A percentile compares a stretch with the other conserved stretches of the same genome.
These are phyloP conservation scores for Drosophila vallismaia DNA, from an alignment of 2,888 invertebrate species.

Conservation along the genomic window DNA sequence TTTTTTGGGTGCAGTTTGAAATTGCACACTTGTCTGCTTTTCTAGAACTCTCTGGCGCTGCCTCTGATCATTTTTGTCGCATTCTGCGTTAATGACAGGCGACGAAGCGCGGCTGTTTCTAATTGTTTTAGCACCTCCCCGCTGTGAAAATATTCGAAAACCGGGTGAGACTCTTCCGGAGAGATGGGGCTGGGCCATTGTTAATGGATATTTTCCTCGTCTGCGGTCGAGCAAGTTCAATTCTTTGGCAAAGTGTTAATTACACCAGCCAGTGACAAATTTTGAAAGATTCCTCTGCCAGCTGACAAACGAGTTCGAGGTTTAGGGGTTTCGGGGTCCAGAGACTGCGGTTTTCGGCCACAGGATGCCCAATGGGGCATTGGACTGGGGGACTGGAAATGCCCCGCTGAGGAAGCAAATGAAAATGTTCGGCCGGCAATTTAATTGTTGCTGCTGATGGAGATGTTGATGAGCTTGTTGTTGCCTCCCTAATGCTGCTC, in stretches of 20 bases:
- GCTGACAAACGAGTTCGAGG: conserved; percentile 55
- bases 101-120: conserved; percentile 72
- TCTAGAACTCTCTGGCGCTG: conserved; percentile 1
- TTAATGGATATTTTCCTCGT: conserved; percentile 39
- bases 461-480: conserved; percentile 35
- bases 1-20: conserved; percentile 35
- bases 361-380: conserved; percentile 20
- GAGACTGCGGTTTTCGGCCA: conserved; percentile 19
- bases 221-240: conserved; percentile 49
- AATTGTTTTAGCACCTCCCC: conserved; percentile 66
- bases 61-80: conserved; percentile 48
- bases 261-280: conserved; percentile 62
- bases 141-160: background rate
- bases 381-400: background rate
- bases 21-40: conserved; percentile 47
- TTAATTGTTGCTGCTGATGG: conserved; percentile 34
- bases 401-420: conserved; percentile 28
- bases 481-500: conserved; percentile 35
- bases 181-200: conserved; percentile 9
- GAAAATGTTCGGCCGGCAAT: conserved; percentile 27
- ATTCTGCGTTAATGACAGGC: conserved; percentile 62
- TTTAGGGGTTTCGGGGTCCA: background rate
- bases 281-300: conserved; percentile 57
- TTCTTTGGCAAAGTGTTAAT: conserved; percentile 66
- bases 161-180: background rate